Percentiles rank a stretch among this genome's conserved stretches.
phyloP scores from a whole-genome alignment of 2,797 vertebrate genomes.

The Anisognathus igniventris region DNA sequence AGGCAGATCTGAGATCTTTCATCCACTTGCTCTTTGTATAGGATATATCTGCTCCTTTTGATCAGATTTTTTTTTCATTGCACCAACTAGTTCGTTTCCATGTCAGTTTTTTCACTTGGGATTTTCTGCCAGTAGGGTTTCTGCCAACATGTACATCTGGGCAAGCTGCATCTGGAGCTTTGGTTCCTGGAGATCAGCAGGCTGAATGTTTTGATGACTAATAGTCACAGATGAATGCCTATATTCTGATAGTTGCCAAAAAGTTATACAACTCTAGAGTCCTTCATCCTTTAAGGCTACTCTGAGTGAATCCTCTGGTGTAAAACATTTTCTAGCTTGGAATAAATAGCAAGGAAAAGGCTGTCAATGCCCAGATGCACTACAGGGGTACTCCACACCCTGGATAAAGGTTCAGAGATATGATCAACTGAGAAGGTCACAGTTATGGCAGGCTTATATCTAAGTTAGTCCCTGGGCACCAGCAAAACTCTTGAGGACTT shows the following conservation, averaged over 20 bases:
- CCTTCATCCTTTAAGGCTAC: background rate
- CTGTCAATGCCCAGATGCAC: background rate
- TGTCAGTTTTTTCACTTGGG: background rate
- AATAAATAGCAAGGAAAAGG: background rate
- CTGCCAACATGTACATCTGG: background rate
- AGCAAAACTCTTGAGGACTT: background rate
- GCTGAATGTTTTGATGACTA: slow-evolving; percentile 30
- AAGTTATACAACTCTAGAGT: background rate
- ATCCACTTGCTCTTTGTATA: background rate
- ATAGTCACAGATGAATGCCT: background rate
- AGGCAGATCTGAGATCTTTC: background rate
- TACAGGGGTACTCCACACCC: background rate
- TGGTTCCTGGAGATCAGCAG: background rate
- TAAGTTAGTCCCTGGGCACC: background rate
- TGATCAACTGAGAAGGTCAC: background rate
- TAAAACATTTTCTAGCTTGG: background rate
- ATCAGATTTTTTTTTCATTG: background rate
- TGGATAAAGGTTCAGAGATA: background rate
- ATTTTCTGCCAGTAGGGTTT: background rate
- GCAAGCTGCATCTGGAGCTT: background rate
- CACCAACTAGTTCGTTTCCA: background rate
- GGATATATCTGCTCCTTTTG: background rate
- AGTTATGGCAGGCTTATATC: background rate
- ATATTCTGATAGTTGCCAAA: background rate
- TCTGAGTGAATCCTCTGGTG: background rate